Percentiles rank a stretch among this genome's conserved stretches.
These are phyloP conservation scores for Tuta absoluta DNA, from an alignment of 2,888 invertebrate genomes.

Conservation along the genomic window DNA sequence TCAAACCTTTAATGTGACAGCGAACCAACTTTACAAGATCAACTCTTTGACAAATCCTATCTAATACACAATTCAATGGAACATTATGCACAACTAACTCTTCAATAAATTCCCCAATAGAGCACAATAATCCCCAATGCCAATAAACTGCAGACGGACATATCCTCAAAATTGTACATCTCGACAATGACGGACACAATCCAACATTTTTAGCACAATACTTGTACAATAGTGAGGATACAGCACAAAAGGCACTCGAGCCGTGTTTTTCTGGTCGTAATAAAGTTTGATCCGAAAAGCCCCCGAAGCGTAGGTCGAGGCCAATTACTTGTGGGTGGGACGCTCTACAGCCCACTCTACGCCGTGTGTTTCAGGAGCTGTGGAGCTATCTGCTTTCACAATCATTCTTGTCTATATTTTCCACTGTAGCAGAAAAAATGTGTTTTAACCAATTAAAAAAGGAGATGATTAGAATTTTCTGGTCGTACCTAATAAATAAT, in stretches of 20 bases:
- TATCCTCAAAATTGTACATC: neutral
- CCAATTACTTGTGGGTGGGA: slow-evolving; percentile 65
- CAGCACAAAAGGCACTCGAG: slow-evolving; percentile 10
- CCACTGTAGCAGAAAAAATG: too few species aligned
- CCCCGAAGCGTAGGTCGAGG: slow-evolving; percentile 60
- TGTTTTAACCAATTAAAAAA: too few species aligned
- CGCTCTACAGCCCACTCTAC: slow-evolving; percentile 35
- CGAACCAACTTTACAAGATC: neutral
- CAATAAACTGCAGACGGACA: neutral
- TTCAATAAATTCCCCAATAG: neutral
- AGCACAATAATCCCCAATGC: neutral
- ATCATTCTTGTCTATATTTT: neutral
- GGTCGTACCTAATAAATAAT: too few species aligned
- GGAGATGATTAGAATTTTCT: too few species aligned
- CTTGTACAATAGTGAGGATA: neutral
- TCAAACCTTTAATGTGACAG: neutral
- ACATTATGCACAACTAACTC: neutral
- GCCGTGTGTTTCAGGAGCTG: slow-evolving; percentile 35
- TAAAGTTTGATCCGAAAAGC: slow-evolving; percentile 71
- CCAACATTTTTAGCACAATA: neutral
- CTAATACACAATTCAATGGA: neutral
- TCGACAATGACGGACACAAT: neutral
- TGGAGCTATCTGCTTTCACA: neutral
- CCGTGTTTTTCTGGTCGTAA: slow-evolving; percentile 41
- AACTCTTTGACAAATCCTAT: slow-evolving; percentile 5